These are phyloP conservation scores for Schizaphis graminum DNA, from an alignment of 2,888 invertebrate species.

Conservation along the genomic window DNA sequence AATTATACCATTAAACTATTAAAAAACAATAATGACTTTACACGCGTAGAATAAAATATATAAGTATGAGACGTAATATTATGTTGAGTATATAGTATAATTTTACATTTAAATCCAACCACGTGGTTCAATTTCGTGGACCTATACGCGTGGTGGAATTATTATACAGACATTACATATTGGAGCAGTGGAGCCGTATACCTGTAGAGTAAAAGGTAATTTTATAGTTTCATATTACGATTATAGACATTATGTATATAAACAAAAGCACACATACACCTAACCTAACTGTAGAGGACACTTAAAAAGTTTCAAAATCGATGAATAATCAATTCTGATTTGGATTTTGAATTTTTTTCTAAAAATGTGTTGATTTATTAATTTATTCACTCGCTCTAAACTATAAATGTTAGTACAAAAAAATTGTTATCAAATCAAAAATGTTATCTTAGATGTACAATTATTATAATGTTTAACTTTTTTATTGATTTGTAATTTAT, in stretches of 20 bases:
- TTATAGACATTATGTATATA: not conserved
- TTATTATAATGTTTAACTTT: not conserved
- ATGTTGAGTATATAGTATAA: not conserved
- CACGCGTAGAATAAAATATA: slow-evolving; percentile 1
- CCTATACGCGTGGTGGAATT: not conserved
- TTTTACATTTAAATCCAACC: not conserved
- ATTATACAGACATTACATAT: not conserved
- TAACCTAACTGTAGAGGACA: not conserved
- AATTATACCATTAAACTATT: not conserved
- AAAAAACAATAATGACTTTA: slow-evolving; percentile 29
- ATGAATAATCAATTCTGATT: not conserved
- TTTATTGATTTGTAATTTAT: not conserved
- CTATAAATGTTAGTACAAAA: not conserved
- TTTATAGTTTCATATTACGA: not conserved
- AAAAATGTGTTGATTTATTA: not conserved
- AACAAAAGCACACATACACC: not conserved
- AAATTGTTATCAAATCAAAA: not conserved
- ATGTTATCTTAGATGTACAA: not conserved
- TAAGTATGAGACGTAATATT: not conserved
- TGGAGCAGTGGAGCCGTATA: not conserved
- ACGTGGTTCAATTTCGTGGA: not conserved
- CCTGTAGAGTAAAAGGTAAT: not conserved
- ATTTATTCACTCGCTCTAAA: not conserved
- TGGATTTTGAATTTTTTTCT: not conserved
- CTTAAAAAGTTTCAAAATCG: not conserved